A percentile compares a stretch with the other conserved stretches of the same genome.
These are phyloP conservation scores for Sternarchorhynchus goeldii DNA, from an alignment of 2,797 vertebrate genomes.

Conservation along the genomic window DNA sequence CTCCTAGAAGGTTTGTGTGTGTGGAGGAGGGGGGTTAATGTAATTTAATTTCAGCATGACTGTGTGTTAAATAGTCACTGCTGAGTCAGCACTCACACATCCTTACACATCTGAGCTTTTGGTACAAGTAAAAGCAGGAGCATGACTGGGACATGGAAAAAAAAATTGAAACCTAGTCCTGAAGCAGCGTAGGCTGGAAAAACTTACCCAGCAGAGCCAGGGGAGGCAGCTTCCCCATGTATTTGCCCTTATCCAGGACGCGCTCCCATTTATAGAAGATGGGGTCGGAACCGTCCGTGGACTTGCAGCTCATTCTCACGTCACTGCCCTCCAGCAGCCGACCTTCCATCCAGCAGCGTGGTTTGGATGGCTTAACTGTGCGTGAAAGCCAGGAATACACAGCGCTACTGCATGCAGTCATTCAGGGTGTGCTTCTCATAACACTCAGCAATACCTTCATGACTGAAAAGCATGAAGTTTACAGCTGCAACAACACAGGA, in stretches of 20 bases:
- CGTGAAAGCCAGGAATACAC: background rate
- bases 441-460: too few species aligned
- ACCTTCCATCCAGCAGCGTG: conserved; percentile 83
- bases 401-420: too few species aligned
- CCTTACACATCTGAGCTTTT: background rate
- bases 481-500: too few species aligned
- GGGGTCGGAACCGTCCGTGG: conserved; percentile 77
- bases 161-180: background rate
- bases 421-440: too few species aligned
- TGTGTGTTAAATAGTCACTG: conserved; percentile 49
- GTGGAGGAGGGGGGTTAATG: conserved; percentile 40
- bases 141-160: background rate
- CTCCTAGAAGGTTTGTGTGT: conserved; percentile 41
- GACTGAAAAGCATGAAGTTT: too few species aligned
- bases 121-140: background rate
- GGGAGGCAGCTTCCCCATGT: conserved; percentile 69
- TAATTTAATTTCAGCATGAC: conserved; percentile 46
- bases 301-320: conserved; percentile 79
- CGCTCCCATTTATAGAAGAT: conserved; percentile 82
- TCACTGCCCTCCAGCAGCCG: conserved; percentile 77
- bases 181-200: background rate
- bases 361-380: conserved; percentile 82
- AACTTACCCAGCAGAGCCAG: conserved; percentile 74
- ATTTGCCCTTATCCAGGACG: conserved; percentile 70
- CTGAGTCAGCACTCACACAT: conserved; percentile 43